Percentiles rank a stretch among this genome's conserved stretches.
phyloP scores from a whole-genome alignment of 2,797 vertebrate species.

The Zalophus californianus region DNA sequence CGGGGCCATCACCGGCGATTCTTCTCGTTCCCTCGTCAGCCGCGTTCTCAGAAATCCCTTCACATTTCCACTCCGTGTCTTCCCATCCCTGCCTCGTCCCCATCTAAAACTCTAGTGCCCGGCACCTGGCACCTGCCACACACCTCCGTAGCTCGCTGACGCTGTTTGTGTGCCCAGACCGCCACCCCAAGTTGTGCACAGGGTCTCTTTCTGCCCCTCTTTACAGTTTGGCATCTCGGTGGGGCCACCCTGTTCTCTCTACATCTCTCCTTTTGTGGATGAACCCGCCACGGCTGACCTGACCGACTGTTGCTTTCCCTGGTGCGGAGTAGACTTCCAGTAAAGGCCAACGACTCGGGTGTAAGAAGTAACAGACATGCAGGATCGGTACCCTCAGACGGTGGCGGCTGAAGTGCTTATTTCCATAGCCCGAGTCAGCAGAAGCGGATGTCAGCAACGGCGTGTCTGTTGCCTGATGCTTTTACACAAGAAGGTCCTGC shows the following conservation, averaged over 20 bases:
- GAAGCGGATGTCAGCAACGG: neutral
- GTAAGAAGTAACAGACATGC: neutral
- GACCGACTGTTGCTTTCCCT: neutral
- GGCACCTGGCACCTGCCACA: fast-evolving
- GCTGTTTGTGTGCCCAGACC: fast-evolving
- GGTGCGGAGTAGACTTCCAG: neutral
- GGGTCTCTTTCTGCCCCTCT: neutral
- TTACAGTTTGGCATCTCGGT: neutral
- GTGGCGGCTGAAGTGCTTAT: too few species aligned
- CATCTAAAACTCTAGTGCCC: neutral
- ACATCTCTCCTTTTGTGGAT: neutral
- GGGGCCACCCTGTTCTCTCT: neutral
- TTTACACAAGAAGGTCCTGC: neutral
- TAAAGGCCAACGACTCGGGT: fast-evolving
- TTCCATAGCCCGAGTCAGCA: neutral
- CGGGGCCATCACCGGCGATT: neutral
- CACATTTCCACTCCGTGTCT: neutral
- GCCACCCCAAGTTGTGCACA: fast-evolving
- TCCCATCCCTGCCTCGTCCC: neutral
- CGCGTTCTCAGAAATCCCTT: neutral
- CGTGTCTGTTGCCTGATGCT: neutral
- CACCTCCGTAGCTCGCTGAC: fast-evolving
- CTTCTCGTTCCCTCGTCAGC: neutral
- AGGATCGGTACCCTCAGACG: neutral
- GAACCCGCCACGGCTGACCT: neutral